Percentiles rank a stretch among this genome's conserved stretches.
These are phyloP conservation scores for Drosophila subquinaria DNA, from an alignment of 2,888 invertebrate genomes.

Conservation along the genomic window DNA sequence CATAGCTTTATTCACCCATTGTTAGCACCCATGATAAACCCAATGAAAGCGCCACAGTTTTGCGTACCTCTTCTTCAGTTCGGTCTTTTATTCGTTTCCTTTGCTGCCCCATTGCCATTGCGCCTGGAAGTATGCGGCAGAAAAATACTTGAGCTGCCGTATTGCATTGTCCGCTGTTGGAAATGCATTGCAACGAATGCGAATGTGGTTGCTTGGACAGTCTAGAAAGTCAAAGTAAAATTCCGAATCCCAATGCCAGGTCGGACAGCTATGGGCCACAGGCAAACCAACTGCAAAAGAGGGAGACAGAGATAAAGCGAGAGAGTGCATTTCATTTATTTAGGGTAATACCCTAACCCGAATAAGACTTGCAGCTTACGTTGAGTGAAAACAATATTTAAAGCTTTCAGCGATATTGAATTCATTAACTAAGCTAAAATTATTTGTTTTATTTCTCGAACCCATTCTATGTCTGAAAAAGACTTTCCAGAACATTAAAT, in stretches of 20 bases:
- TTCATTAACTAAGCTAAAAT: neutral
- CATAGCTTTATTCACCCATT: conserved; percentile 3
- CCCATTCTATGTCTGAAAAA: neutral
- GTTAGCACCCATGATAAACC: conserved; percentile 1
- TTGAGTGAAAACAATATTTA: neutral
- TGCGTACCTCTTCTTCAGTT: neutral
- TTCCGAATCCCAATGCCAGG: conserved; percentile 11
- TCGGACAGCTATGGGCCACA: neutral
- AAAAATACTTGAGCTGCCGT: conserved; percentile 13
- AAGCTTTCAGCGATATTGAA: neutral
- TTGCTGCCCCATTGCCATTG: neutral
- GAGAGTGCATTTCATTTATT: neutral
- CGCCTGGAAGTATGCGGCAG: conserved; percentile 38
- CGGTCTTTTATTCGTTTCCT: neutral
- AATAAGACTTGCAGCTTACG: neutral
- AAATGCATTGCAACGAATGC: conserved; percentile 16
- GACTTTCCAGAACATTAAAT: neutral
- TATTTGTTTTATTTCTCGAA: neutral
- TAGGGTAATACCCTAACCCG: neutral
- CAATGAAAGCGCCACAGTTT: conserved; percentile 11
- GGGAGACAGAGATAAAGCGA: neutral
- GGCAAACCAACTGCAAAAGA: conserved; percentile 5
- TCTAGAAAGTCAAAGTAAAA: conserved; percentile 18
- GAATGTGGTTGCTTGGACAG: conserved; percentile 16
- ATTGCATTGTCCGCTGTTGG: conserved; percentile 9